A percentile compares a stretch with the other conserved stretches of the same genome.
Evolutionary conservation across 2,888 invertebrate species (phyloP).

Genomic region (Ophion ventricosus): DNA sequence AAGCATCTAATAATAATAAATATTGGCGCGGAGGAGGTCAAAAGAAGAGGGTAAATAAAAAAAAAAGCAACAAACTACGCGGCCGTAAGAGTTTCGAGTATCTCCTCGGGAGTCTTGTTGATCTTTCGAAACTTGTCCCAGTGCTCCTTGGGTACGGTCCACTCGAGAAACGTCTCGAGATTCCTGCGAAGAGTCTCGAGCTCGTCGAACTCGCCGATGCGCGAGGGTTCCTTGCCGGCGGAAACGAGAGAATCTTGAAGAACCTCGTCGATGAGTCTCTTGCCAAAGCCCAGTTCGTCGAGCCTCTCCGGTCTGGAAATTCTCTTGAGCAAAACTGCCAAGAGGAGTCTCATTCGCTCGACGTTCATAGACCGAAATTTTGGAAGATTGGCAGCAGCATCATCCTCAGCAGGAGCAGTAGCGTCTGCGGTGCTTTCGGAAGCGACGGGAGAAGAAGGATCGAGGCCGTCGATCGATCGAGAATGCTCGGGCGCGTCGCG

Average conservation of each 20-base stretch:
- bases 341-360: slow-evolving; percentile 90
- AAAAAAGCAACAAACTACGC: slow-evolving; percentile 70
- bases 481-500: no score
- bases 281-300: slow-evolving; percentile 90
- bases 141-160: slow-evolving; percentile 91
- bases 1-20: background rate
- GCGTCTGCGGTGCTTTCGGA: no score
- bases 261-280: slow-evolving; percentile 91
- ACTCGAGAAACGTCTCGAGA: slow-evolving; percentile 90
- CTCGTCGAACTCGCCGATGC: slow-evolving; percentile 84
- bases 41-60: slow-evolving; percentile 4
- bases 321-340: slow-evolving; percentile 92
- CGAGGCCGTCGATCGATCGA: no score
- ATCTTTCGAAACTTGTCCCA: slow-evolving; percentile 91
- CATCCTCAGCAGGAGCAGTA: slow-evolving; percentile 37
- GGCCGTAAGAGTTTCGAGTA: slow-evolving; percentile 89
- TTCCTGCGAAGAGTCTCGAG: slow-evolving; percentile 89
- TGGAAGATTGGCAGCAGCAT: slow-evolving; percentile 73
- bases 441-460: no score
- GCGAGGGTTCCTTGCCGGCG: slow-evolving; percentile 89
- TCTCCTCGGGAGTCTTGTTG: slow-evolving; percentile 90
- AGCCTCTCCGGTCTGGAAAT: slow-evolving; percentile 92
- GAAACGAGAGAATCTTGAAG: slow-evolving; percentile 90
- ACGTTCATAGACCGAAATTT: slow-evolving; percentile 86
- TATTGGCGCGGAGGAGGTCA: background rate